Evolutionary conservation across 2,113 vertebrate species (phyloP).

Genomic region (Pteropus alecto): DNA sequence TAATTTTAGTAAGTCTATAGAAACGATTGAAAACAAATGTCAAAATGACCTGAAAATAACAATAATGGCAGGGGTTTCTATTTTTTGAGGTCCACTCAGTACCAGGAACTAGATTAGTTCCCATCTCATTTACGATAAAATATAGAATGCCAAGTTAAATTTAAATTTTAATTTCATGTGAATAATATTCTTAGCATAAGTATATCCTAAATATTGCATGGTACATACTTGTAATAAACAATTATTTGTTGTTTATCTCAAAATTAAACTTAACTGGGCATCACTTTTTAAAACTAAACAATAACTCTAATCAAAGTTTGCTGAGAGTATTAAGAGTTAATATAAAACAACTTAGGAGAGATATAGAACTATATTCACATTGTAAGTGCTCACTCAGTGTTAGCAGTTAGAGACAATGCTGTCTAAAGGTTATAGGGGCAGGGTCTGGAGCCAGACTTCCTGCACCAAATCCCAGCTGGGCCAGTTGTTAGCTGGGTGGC

Average conservation of each 20-base stretch:
- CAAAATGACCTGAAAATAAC: neutral
- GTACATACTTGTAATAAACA: neutral
- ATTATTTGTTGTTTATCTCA: neutral
- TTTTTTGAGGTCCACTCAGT: neutral
- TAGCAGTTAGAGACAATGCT: neutral
- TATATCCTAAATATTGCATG: neutral
- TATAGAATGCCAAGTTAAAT: neutral
- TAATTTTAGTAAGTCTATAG: neutral
- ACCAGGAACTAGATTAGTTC: neutral
- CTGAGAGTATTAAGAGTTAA: neutral
- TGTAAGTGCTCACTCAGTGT: neutral
- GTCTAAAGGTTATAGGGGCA: neutral
- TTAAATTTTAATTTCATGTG: neutral
- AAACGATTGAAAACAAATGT: neutral
- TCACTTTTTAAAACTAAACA: neutral
- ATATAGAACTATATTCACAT: neutral
- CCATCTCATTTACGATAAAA: neutral
- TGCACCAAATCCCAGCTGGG: fast-evolving
- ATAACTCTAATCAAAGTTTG: neutral
- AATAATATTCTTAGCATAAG: neutral
- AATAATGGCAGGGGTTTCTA: neutral
- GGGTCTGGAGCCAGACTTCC: neutral
- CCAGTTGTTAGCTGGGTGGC: neutral
- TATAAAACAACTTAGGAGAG: neutral
- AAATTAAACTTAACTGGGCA: neutral